Conservation (phyloP, 2,797 vertebrate genomes). For the Paguma larvata region DNA sequence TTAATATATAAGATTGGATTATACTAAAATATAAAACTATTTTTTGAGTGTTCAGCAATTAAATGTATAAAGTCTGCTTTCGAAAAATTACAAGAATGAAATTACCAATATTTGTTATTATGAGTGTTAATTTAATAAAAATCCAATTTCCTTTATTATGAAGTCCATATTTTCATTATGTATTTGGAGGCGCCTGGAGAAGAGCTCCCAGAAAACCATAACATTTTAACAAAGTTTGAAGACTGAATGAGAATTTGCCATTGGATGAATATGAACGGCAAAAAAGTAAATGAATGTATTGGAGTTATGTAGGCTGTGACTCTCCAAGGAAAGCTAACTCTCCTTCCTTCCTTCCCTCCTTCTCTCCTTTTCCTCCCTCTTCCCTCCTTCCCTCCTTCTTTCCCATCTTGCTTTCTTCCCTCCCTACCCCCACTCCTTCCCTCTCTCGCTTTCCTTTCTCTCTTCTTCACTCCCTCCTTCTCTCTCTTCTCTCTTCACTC, state of each 20-base stretch:
- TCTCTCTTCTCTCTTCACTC: rapidly evolving
- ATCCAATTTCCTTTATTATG: not conserved
- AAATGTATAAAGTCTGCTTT: constrained; percentile 41
- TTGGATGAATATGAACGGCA: not conserved
- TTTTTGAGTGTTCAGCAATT: not conserved
- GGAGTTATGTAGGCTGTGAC: not conserved
- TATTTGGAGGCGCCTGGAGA: not conserved
- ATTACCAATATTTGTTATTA: constrained; percentile 19
- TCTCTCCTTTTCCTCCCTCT: too few relatives aligned
- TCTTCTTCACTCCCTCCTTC: rapidly evolving
- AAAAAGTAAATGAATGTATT: not conserved
- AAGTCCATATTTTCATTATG: not conserved
- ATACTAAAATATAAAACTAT: constrained; percentile 17
- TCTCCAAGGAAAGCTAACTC: not conserved
- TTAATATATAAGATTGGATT: constrained; percentile 28
- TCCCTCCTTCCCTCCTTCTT: too few relatives aligned
- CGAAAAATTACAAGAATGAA: constrained; percentile 31
- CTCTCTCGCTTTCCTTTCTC: not conserved
- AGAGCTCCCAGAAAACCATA: not conserved
- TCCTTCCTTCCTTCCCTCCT: not conserved
- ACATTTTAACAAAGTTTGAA: not conserved
- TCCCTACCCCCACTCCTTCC: not conserved
- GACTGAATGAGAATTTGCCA: not conserved
- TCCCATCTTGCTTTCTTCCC: too few relatives aligned
- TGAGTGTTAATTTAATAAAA: constrained; percentile 40